Base-by-base conservation (phyloP, 2,888 invertebrate genomes). In the Coenonympha arcania region DNA sequence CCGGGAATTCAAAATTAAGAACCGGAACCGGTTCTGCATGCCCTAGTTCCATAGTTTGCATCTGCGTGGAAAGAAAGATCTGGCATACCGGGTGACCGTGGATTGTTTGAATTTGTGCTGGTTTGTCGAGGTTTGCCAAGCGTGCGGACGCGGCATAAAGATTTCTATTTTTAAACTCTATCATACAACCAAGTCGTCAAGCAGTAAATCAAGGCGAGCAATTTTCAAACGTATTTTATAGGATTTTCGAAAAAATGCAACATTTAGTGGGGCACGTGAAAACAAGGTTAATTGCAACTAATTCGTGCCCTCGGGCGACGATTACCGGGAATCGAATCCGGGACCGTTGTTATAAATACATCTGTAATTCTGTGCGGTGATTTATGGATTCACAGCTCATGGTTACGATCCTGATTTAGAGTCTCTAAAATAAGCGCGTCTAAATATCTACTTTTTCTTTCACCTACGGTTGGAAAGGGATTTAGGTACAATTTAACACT, bases 271-370 rank as follows among this genome's bases (percentile, higher is more conserved):
- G 51, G 53, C 51, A 51, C 69, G 65, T 70, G 61, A 66, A 70
- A 70, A 70, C 66, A 57, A 48, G 54, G 49, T 65, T 77, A 76
- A 78, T 77, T 78, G 71, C 61, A 62, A 59, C 68, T 76, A 76
- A 76, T 77, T 76, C 68, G 55, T 50, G 54, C 62, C 78, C 69
- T 34, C 54, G 46, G 73, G 78, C 65, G 39, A 58, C 60, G 67
- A 76, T 75, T 76, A 73, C 44, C 50, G 48, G 50, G 58, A 58
- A 53, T 59, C 57, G 56, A 62, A 59, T 34, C 48, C 30, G 33
- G 43, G 51, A 46, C 56, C 52, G 48, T 30, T 41, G 53, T 45
- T 48, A 51, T 56, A 58, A 56, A 46, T 54, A n/a, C 54, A 26
- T n/a, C 33, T 43, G 43, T 30, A 5, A 22, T 16, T 16, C 24